phyloP scores from a whole-genome alignment of 2,888 invertebrate genomes.

The Protonemura montana region DNA sequence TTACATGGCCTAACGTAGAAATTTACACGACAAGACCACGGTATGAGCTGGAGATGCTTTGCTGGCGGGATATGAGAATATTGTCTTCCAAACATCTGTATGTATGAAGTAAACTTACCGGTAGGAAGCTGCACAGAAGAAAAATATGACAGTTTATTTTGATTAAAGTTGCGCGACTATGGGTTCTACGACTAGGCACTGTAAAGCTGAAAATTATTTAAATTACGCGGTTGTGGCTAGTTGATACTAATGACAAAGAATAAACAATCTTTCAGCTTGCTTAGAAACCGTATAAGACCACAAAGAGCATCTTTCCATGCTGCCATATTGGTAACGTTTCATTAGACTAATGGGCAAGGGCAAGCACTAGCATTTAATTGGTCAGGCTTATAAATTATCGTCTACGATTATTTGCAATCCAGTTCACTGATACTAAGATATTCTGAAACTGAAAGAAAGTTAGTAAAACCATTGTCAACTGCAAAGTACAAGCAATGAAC shows the following conservation, averaged over 20 bases:
- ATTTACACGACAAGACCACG: background rate
- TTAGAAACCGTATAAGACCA: background rate
- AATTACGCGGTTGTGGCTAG: background rate
- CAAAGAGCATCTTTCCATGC: background rate
- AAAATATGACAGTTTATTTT: background rate
- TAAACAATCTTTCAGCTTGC: background rate
- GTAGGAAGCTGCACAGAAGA: background rate
- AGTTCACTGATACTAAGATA: too few species aligned
- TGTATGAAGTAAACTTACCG: background rate
- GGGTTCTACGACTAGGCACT: background rate
- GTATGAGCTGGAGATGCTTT: background rate
- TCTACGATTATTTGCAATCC: background rate
- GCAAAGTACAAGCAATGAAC: too few species aligned
- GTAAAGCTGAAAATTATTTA: constrained; percentile 12
- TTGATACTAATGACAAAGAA: background rate
- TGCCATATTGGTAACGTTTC: background rate
- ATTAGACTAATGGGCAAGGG: background rate
- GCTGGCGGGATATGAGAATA: background rate
- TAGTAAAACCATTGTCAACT: too few species aligned
- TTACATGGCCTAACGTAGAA: background rate
- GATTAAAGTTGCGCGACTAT: background rate
- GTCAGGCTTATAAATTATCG: background rate
- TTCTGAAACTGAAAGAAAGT: too few species aligned
- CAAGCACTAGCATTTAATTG: background rate
- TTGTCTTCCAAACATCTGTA: background rate